Percentiles rank a stretch among this genome's conserved stretches.
These are phyloP conservation scores for Protobothrops flavoviridis DNA, from an alignment of 2,113 vertebrate genomes.

Conservation along the genomic window DNA sequence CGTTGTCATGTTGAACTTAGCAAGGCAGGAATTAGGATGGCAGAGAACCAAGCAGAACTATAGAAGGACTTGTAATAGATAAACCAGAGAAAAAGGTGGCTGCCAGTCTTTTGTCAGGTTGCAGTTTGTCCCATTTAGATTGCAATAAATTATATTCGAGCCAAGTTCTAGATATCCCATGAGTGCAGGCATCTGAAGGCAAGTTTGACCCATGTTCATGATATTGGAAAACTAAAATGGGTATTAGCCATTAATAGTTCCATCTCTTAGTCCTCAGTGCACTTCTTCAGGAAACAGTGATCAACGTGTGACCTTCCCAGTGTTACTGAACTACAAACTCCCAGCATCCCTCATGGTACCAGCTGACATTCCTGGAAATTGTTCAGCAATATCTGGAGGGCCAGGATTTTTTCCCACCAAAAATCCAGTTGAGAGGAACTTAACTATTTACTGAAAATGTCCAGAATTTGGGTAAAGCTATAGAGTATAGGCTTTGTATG, in stretches of 20 bases:
- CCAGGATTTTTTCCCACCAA: neutral
- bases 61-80: neutral
- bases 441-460: neutral
- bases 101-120: neutral
- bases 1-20: neutral
- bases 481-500: neutral
- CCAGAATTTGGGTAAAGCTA: neutral
- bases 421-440: neutral
- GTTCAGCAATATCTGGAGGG: neutral
- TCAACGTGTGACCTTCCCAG: neutral
- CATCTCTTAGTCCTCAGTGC: neutral
- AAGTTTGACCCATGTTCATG: neutral
- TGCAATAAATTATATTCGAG: neutral
- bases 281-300: neutral
- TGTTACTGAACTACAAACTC: neutral
- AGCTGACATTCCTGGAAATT: neutral
- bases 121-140: neutral
- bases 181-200: neutral
- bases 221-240: neutral
- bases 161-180: neutral
- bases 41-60: neutral
- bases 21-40: neutral
- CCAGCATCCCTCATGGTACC: neutral
- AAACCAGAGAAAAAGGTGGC: neutral
- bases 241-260: neutral